phyloP scores from a whole-genome alignment of 2,113 vertebrate genomes.

The Puma concolor region DNA sequence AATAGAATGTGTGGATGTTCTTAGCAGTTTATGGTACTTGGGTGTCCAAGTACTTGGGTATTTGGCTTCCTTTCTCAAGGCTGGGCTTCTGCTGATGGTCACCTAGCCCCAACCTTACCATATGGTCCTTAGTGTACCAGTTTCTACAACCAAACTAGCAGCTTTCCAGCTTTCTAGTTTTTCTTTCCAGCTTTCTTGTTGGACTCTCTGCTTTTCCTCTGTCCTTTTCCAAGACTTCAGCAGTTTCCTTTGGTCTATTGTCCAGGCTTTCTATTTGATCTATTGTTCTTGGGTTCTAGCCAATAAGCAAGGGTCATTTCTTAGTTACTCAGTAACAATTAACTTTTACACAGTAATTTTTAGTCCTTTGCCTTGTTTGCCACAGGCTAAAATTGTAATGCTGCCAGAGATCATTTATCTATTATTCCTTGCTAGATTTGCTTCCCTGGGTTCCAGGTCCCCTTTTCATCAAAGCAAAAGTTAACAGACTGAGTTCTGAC shows the following conservation, averaged over 20 bases:
- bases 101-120: background rate
- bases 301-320: background rate
- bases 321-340: conserved; percentile 16
- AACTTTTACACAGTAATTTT: background rate
- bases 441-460: background rate
- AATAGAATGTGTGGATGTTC: background rate
- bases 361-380: conserved; percentile 3
- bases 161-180: background rate
- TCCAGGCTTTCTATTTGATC: conserved; percentile 24
- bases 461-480: background rate
- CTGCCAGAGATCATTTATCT: background rate
- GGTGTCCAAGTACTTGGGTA: background rate
- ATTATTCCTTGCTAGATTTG: background rate
- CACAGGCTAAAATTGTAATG: background rate
- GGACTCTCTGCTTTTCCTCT: background rate
- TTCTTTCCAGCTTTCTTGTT: background rate
- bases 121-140: background rate
- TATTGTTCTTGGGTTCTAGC: background rate
- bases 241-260: conserved; percentile 25
- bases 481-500: background rate
- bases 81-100: background rate
- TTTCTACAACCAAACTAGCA: background rate
- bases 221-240: background rate
- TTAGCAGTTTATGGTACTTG: background rate
- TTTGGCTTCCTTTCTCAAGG: background rate